phyloP scores from a whole-genome alignment of 2,888 invertebrate genomes.

The Orthosia gothica region DNA sequence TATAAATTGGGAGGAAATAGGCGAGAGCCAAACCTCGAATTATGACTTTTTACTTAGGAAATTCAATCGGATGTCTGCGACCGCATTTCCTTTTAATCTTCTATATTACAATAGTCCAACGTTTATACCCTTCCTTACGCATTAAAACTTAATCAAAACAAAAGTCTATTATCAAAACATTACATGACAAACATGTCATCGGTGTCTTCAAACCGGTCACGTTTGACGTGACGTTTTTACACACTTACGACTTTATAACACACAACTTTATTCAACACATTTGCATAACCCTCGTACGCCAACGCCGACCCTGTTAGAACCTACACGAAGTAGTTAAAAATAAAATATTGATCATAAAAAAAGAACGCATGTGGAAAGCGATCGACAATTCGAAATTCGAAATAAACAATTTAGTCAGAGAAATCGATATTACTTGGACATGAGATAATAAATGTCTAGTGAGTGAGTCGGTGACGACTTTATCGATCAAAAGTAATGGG shows the following conservation, averaged over 20 bases:
- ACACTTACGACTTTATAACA: not conserved
- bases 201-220: conserved; percentile 8
- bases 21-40: too few relatives aligned
- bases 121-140: not conserved
- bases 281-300: conserved; percentile 38
- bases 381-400: conserved; percentile 43
- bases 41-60: too few relatives aligned
- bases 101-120: not conserved
- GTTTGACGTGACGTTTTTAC: not conserved
- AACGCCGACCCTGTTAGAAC: conserved; percentile 26
- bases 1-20: too few relatives aligned
- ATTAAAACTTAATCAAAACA: conserved; percentile 10
- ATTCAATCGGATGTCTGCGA: too few relatives aligned
- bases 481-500: conserved; percentile 39
- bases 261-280: conserved; percentile 13
- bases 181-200: conserved; percentile 33
- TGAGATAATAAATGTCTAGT: conserved; percentile 26
- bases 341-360: conserved; percentile 58
- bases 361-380: conserved; percentile 64
- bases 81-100: not conserved
- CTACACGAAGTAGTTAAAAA: conserved; percentile 44
- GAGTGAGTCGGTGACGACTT: conserved; percentile 21
- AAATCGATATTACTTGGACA: conserved; percentile 74
- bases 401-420: conserved; percentile 69
- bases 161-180: conserved; percentile 18